Percentiles rank a stretch among this genome's conserved stretches.
Conservation (phyloP, 2,888 invertebrate species). For the Alentia gelatinosa region DNA sequence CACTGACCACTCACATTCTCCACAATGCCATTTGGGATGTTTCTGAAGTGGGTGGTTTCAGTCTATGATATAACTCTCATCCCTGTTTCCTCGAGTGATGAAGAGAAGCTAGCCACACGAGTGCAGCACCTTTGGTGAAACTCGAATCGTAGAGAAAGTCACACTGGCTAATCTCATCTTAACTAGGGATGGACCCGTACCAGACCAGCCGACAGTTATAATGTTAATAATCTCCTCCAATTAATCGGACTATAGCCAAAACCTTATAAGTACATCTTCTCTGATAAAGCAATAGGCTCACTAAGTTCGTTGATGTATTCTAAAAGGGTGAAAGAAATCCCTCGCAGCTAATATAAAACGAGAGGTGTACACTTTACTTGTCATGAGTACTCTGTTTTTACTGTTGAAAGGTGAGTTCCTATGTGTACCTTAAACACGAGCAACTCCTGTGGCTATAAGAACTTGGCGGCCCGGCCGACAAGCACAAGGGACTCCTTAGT, state of each 20-base stretch:
- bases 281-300: background rate
- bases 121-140: too few relatives aligned
- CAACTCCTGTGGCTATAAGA: background rate
- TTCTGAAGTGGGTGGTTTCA: too few relatives aligned
- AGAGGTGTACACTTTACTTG: background rate
- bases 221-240: conserved; percentile 1
- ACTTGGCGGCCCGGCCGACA: background rate
- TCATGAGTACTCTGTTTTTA: background rate
- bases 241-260: background rate
- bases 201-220: background rate
- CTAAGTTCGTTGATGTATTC: background rate
- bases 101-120: too few relatives aligned
- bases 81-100: too few relatives aligned
- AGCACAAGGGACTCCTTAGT: background rate
- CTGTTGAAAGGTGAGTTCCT: background rate
- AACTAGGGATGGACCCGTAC: too few relatives aligned
- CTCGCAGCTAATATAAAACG: background rate
- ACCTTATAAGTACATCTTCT: background rate
- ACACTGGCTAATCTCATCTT: too few relatives aligned
- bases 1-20: too few relatives aligned
- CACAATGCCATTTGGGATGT: too few relatives aligned
- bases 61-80: too few relatives aligned
- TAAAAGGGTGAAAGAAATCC: background rate
- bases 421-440: background rate
- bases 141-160: too few relatives aligned